These are phyloP conservation scores for Paradoxurus hermaphroditus DNA, from an alignment of 2,113 vertebrate genomes.

Conservation along the genomic window DNA sequence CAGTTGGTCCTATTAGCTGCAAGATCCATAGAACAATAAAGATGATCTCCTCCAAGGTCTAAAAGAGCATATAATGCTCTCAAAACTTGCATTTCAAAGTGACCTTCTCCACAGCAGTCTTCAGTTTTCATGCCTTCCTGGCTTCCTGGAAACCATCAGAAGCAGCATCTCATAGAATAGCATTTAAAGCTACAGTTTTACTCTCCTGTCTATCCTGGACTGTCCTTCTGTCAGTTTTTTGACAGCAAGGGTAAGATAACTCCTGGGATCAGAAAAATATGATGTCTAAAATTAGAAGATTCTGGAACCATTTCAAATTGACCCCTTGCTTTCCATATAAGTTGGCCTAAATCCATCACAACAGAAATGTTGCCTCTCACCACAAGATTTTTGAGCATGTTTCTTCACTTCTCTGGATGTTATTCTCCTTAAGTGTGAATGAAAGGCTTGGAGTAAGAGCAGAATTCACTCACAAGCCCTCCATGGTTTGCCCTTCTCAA, in stretches of 20 bases:
- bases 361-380: neutral
- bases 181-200: neutral
- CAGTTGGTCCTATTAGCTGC: neutral
- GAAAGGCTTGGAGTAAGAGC: neutral
- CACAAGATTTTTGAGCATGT: neutral
- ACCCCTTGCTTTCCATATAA: neutral
- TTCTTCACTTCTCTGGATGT: neutral
- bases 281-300: neutral
- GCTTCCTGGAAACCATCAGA: neutral
- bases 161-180: neutral
- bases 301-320: neutral
- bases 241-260: neutral
- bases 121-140: neutral
- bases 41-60: neutral
- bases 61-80: neutral
- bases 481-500: neutral
- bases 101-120: neutral
- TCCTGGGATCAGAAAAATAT: neutral
- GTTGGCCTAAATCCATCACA: neutral
- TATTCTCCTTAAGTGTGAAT: conserved; percentile 29
- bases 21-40: neutral
- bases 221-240: neutral
- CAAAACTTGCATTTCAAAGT: neutral
- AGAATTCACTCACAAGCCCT: neutral
- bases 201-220: neutral